Conservation (phyloP, 23 tunicate genomes). For the Diplosoma virens region DNA sequence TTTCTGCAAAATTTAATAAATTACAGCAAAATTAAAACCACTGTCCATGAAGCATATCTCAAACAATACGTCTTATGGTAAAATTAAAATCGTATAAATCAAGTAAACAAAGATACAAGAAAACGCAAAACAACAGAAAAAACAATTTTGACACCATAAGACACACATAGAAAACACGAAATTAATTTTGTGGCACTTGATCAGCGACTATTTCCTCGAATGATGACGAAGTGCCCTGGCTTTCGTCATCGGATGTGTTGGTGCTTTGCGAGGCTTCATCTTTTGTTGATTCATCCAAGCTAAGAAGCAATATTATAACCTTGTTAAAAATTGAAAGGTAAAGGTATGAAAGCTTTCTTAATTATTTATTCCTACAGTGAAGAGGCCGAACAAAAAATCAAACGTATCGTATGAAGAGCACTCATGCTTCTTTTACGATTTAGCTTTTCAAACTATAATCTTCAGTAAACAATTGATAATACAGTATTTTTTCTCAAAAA, state of each 20-base stretch:
- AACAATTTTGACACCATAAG: too few species aligned
- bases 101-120: too few species aligned
- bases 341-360: not conserved
- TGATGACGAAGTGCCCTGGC: constrained; percentile 24
- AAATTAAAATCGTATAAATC: too few species aligned
- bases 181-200: not conserved
- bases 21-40: too few species aligned
- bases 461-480: not conserved
- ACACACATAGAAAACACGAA: too few species aligned
- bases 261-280: not conserved
- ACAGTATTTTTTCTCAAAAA: too few species aligned
- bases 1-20: too few species aligned
- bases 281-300: not conserved
- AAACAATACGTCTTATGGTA: too few species aligned
- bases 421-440: too few species aligned
- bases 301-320: not conserved
- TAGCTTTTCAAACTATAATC: not conserved
- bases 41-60: too few species aligned
- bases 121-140: too few species aligned
- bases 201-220: constrained; percentile 24
- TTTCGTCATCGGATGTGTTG: constrained; percentile 14
- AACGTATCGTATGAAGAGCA: too few species aligned
- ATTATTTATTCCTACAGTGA: not conserved
- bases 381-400: not conserved
- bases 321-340: not conserved